Evolutionary conservation across 2,797 vertebrate genomes (phyloP).

Genomic region (Echiichthys vipera): DNA sequence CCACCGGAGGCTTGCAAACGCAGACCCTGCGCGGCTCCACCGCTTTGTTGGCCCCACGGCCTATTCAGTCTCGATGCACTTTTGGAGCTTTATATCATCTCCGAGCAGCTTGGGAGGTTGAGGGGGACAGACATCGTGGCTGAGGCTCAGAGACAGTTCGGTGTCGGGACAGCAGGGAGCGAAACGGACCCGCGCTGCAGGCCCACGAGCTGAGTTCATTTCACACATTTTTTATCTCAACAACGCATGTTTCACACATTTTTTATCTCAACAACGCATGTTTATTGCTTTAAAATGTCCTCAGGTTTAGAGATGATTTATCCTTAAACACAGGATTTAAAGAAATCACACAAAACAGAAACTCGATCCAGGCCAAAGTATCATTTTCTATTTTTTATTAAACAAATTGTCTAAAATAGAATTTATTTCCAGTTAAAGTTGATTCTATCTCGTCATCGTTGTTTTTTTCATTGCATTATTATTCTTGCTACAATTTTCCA

Average conservation of each 20-base stretch:
- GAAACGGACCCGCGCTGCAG: conserved; percentile 47
- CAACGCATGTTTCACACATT: conserved; percentile 36
- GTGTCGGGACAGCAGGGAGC: conserved; percentile 62
- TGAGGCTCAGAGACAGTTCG: conserved; percentile 53
- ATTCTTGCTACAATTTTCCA: conserved; percentile 17
- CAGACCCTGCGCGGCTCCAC: conserved; percentile 45
- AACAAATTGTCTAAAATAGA: background rate
- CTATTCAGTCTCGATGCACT: conserved; percentile 75
- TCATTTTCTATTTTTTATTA: background rate
- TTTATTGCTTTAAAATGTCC: conserved; percentile 20
- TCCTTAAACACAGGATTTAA: background rate
- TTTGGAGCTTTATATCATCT: conserved; percentile 64
- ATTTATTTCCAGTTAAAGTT: background rate
- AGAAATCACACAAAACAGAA: conserved; percentile 4
- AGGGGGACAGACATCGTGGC: conserved; percentile 46
- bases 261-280: conserved; percentile 8
- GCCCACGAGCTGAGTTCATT: conserved; percentile 48
- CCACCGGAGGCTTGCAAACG: conserved; percentile 81
- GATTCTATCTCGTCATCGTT: background rate
- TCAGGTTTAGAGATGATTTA: background rate
- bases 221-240: conserved; percentile 12
- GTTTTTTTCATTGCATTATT: background rate
- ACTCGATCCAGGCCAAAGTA: background rate
- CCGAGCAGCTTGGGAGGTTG: conserved; percentile 63
- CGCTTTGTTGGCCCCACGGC: conserved; percentile 72